A percentile compares a stretch with the other conserved stretches of the same genome.
These are phyloP conservation scores for Nesoenas mayeri DNA, from an alignment of 2,113 vertebrate genomes.

Conservation along the genomic window DNA sequence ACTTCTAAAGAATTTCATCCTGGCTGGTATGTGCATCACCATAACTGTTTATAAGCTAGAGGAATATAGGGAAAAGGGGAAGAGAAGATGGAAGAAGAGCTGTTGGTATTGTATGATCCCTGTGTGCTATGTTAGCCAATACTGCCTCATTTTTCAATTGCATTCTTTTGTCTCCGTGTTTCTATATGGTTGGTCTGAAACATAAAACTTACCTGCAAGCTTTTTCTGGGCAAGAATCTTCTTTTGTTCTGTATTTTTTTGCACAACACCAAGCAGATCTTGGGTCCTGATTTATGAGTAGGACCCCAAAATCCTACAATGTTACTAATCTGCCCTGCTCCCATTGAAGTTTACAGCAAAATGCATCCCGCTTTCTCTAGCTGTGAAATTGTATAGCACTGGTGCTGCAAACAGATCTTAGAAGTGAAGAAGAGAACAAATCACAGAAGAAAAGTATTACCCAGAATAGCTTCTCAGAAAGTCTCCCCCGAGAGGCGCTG, in stretches of 20 bases:
- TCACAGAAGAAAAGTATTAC: background rate
- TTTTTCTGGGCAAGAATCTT: background rate
- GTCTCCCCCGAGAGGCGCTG: background rate
- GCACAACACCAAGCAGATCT: background rate
- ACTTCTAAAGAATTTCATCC: background rate
- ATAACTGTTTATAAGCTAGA: background rate
- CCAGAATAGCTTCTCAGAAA: background rate
- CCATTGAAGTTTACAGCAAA: background rate
- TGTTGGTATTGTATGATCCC: background rate
- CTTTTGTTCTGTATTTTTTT: background rate
- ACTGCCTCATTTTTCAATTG: background rate
- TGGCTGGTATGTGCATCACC: accelerated
- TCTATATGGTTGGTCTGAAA: background rate
- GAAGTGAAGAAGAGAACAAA: background rate
- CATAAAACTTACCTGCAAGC: background rate
- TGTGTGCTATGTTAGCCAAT: background rate
- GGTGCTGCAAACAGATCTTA: background rate
- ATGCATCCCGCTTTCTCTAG: background rate
- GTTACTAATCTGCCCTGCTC: background rate
- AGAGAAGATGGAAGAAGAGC: background rate
- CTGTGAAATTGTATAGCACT: background rate
- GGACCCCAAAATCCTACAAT: background rate
- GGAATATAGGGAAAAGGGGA: background rate
- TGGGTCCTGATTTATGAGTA: background rate
- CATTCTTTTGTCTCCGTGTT: background rate